phyloP scores from a whole-genome alignment of 1,140 invertebrate genomes.

The Zaprionus vittiger region DNA sequence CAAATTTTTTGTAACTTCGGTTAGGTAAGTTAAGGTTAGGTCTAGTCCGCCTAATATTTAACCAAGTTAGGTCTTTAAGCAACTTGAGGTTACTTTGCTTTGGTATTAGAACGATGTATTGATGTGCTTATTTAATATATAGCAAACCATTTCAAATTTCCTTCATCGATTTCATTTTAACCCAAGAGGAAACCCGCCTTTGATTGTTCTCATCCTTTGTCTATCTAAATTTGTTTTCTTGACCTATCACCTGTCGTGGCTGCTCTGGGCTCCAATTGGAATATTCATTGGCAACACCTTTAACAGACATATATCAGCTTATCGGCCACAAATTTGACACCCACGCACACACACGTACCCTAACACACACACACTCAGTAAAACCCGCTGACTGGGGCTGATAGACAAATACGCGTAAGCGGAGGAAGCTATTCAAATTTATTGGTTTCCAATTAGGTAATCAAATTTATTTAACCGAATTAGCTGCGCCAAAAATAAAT shows the following conservation, averaged over 20 bases:
- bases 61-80: neutral
- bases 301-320: conserved; percentile 36
- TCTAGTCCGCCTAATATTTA: neutral
- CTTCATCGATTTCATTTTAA: neutral
- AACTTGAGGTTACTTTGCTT: neutral
- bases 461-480: conserved; percentile 76
- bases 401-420: conserved; percentile 43
- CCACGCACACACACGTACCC: conserved; percentile 15
- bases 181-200: neutral
- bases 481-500: conserved; percentile 67
- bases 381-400: neutral
- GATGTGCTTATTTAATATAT: neutral
- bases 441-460: conserved; percentile 79
- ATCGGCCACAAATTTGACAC: conserved; percentile 41
- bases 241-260: conserved; percentile 11
- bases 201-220: neutral
- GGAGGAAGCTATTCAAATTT: conserved; percentile 65
- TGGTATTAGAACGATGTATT: neutral
- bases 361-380: neutral
- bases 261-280: neutral
- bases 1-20: too few relatives aligned
- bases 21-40: neutral
- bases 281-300: conserved; percentile 37
- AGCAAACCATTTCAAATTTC: neutral
- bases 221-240: neutral